Conservation (phyloP, 2,113 vertebrate genomes). For the Ceyx cyanopectus region DNA sequence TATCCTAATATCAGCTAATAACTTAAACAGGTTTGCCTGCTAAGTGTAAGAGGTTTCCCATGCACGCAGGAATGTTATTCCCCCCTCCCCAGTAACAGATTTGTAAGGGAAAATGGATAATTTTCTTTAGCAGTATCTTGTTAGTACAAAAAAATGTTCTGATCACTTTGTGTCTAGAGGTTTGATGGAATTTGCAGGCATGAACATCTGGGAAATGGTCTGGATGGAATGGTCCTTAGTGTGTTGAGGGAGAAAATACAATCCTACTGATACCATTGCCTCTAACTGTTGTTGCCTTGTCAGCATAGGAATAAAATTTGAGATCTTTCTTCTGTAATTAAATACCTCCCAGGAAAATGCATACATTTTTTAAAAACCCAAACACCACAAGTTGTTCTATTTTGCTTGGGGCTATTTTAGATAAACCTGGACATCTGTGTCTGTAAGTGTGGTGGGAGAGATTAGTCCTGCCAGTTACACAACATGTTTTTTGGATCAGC, state of each 20-base stretch:
- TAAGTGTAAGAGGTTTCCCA: not conserved
- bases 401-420: not conserved
- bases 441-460: not conserved
- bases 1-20: not conserved
- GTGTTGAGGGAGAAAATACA: not conserved
- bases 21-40: not conserved
- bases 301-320: not conserved
- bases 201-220: not conserved
- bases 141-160: not conserved
- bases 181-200: not conserved
- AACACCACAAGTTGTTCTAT: not conserved
- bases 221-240: not conserved
- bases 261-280: not conserved
- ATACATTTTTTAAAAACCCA: not conserved
- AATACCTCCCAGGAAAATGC: not conserved
- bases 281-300: not conserved
- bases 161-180: not conserved
- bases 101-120: not conserved
- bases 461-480: slow-evolving; percentile 26
- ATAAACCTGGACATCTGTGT: slow-evolving; percentile 42
- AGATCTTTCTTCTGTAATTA: not conserved
- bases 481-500: not conserved
- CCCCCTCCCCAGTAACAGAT: not conserved
- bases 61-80: fast-evolving
- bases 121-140: not conserved